Base-by-base conservation (phyloP, 64 coral and sea anemone species). In the Dendronephthya gigantea region DNA sequence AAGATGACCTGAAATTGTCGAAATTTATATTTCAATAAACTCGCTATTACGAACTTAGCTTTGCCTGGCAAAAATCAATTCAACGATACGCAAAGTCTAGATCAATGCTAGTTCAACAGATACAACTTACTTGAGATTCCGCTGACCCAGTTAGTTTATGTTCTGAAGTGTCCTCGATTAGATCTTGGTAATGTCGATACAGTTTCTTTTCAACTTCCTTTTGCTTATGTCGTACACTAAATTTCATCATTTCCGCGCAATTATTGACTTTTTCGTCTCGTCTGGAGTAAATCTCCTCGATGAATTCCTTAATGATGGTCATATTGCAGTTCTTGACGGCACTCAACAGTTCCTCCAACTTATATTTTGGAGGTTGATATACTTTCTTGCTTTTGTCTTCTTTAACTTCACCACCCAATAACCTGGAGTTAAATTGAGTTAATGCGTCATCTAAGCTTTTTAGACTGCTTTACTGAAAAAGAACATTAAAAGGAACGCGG, bases 261-360 rank as follows among this genome's bases (percentile, higher is more conserved):
- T 79, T 29, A 19, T 39, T 0, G 29, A 79, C 72, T 79, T 79
- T 79, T 33, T 36, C 72, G 36, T 79, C 37, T 33, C 72, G 72
- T 35, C 37, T 34, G 1, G 72, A 79, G 36, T 79, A 79, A 79
- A 79, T 79, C 32, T 79, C 72, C 9, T 79, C 72, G 14, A 79
- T 34, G 36, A 79, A 79, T 10, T 79, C 72, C 37, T 79, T 79
- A 79, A 79, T 79, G 32, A 79, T 79, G 10, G 30, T 79, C 72
- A 79, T 79, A 39, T 79, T 79, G 32, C 72, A 79, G 15, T 79
- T 79, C 29, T 79, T 79, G 30, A 79, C 72, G 36, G 72, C 72
- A 36, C 37, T 39, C 12, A 79, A 0, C 0, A 79, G 72, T 79
- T 79, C 72, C 7, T 79, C 72, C 32, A 79, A 29, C 36, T 79